phyloP scores from a whole-genome alignment of 2,888 invertebrate genomes.

The Mythimna impura region DNA sequence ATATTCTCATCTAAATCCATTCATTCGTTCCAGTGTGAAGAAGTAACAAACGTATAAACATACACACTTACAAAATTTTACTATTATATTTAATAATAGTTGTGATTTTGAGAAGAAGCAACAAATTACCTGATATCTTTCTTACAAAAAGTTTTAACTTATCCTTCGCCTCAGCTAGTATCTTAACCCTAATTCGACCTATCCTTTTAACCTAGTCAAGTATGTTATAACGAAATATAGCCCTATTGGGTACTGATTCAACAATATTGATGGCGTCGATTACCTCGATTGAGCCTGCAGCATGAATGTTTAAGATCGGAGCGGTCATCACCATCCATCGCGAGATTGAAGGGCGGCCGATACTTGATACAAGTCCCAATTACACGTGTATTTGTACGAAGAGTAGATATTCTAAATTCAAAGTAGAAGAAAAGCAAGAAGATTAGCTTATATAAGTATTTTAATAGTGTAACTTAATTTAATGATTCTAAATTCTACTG shows the following conservation, averaged over 20 bases:
- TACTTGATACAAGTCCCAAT: conserved; percentile 32
- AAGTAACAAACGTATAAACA: background rate
- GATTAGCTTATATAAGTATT: no score
- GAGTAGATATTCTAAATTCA: background rate
- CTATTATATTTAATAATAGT: background rate
- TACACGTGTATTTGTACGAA: conserved; percentile 22
- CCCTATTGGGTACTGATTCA: conserved; percentile 57
- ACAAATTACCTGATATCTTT: background rate
- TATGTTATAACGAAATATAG: conserved; percentile 46
- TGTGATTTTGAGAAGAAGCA: background rate
- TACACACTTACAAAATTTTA: background rate
- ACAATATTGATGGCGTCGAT: conserved; percentile 63
- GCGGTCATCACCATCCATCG: conserved; percentile 66
- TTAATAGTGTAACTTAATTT: no score
- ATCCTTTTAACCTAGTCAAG: conserved; percentile 33
- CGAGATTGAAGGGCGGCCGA: conserved; percentile 46
- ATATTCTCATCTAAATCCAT: no score
- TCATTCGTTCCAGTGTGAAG: no score
- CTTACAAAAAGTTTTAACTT: background rate
- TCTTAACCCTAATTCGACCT: conserved; percentile 20
- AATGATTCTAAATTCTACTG: no score
- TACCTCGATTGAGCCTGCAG: conserved; percentile 63
- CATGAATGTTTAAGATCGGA: conserved; percentile 61
- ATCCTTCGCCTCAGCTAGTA: background rate
- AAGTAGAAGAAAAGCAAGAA: no score